Conservation (phyloP, 1,140 invertebrate species). For the Drosophila ficusphila region DNA sequence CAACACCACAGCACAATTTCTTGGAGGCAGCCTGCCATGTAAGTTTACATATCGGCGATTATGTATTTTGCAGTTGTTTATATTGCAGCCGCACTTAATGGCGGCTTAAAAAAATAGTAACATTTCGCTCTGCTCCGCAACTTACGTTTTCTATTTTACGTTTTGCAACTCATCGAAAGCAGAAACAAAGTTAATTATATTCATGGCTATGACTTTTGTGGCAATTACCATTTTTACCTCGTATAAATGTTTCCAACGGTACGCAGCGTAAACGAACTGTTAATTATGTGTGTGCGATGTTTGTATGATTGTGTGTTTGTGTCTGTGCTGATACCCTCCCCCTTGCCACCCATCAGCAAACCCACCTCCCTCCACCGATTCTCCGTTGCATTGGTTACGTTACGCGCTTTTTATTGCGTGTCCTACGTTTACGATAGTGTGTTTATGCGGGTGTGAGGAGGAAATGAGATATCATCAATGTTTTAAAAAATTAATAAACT, state of each 20-base stretch:
- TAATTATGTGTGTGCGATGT: constrained; percentile 59
- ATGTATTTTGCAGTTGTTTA: constrained; percentile 61
- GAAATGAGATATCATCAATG: neutral
- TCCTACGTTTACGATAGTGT: constrained; percentile 9
- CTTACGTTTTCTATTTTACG: constrained; percentile 69
- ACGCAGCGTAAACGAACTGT: constrained; percentile 76
- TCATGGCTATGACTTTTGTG: constrained; percentile 70
- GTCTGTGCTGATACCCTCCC: constrained; percentile 2
- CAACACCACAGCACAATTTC: constrained; percentile 19
- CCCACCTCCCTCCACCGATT: neutral
- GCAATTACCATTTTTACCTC: constrained; percentile 56
- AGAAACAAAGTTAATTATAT: constrained; percentile 72
- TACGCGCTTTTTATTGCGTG: constrained; percentile 51
- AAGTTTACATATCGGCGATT: constrained; percentile 63
- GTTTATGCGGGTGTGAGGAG: constrained; percentile 20
- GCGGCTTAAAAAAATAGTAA: constrained; percentile 31
- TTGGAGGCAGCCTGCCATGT: constrained; percentile 56
- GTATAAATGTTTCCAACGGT: constrained; percentile 61
- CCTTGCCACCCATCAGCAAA: neutral
- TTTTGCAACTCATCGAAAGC: constrained; percentile 74
- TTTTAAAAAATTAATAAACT: neutral
- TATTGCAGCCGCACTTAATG: constrained; percentile 35
- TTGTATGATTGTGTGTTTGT: constrained; percentile 9
- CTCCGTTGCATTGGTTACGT: constrained; percentile 37
- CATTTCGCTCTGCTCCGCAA: constrained; percentile 64